These are phyloP conservation scores for Agrilus planipennis DNA, from an alignment of 1,140 invertebrate species.

Conservation along the genomic window DNA sequence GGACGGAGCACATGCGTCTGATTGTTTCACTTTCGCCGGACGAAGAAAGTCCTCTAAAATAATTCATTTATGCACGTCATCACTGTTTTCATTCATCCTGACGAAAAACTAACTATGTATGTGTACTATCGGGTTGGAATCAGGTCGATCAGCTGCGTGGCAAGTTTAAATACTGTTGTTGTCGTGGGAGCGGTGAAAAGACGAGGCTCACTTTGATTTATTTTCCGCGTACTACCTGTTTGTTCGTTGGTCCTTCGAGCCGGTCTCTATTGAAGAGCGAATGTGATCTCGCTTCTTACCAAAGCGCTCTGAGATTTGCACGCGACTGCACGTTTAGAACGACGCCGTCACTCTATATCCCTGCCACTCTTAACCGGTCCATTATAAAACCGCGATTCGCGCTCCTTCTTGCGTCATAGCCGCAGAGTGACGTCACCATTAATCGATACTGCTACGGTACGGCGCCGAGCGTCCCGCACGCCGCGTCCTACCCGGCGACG, in stretches of 20 bases:
- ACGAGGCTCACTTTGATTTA: background rate
- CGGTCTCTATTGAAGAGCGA: slow-evolving; percentile 5
- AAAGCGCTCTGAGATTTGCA: slow-evolving; percentile 16
- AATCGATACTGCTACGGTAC: slow-evolving; percentile 8
- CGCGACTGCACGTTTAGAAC: slow-evolving; percentile 21
- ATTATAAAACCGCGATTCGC: slow-evolving; percentile 29
- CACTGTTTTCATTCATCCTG: no score
- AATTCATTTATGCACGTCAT: no score
- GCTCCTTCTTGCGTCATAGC: slow-evolving; percentile 21
- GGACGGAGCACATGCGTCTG: no score
- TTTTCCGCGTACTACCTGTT: no score
- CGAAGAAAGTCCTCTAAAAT: no score
- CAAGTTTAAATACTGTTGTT: slow-evolving; percentile 1
- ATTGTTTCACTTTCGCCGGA: no score
- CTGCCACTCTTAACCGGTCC: slow-evolving; percentile 27
- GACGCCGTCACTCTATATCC: slow-evolving; percentile 27
- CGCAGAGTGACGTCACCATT: slow-evolving; percentile 16
- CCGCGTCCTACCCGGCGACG: slow-evolving; percentile 2
- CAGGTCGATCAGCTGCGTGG: no score
- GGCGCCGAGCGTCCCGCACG: no score
- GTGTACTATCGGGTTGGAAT: no score
- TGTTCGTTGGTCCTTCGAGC: no score
- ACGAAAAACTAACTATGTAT: no score
- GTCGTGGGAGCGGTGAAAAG: background rate
- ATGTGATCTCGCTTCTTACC: slow-evolving; percentile 12